phyloP scores from a whole-genome alignment of 1,140 invertebrate species.

The Temnothorax nylanderi region DNA sequence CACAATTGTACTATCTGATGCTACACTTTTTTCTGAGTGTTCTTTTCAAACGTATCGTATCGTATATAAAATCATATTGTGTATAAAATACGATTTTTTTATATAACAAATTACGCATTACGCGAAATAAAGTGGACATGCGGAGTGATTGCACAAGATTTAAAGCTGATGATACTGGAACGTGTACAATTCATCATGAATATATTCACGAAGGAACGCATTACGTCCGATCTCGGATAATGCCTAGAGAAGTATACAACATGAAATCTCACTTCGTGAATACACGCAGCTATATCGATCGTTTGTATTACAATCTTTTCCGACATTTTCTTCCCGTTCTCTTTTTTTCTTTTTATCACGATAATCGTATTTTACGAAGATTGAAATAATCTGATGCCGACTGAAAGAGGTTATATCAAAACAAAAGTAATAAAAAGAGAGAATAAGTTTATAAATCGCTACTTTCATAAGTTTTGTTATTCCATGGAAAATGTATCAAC shows the following conservation, averaged over 20 bases:
- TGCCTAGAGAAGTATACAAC: background rate
- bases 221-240: slow-evolving; percentile 3
- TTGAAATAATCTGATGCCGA: background rate
- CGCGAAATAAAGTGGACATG: background rate
- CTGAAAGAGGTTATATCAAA: background rate
- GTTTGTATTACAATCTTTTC: slow-evolving; percentile 11
- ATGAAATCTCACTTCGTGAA: slow-evolving; percentile 11
- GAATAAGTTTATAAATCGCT: background rate
- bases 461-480: background rate
- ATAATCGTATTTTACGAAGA: background rate
- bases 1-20: too few species aligned
- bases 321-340: too few species aligned
- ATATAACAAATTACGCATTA: background rate
- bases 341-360: background rate
- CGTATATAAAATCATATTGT: background rate
- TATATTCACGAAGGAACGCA: background rate
- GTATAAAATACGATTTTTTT: background rate
- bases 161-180: background rate
- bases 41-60: background rate
- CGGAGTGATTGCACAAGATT: background rate
- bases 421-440: background rate
- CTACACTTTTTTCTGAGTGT: too few species aligned
- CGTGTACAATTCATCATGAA: background rate
- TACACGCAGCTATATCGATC: background rate
- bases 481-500: background rate